phyloP scores from a whole-genome alignment of 2,113 vertebrate species.

The Daubentonia madagascariensis region DNA sequence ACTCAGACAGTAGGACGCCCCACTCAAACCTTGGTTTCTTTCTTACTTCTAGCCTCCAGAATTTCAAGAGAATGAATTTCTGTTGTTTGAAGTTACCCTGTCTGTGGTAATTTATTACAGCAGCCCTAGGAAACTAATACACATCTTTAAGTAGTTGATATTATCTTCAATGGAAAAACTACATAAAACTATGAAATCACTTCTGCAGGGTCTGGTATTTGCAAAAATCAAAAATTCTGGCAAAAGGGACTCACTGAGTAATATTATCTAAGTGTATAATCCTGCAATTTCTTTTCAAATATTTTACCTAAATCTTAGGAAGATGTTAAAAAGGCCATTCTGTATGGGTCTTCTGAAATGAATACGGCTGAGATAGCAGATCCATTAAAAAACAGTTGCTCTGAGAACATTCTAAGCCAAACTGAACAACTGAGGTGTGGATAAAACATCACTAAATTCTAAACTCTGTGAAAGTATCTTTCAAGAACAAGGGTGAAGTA shows the following conservation, averaged over 20 bases:
- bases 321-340: not conserved
- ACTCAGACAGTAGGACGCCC: fast-evolving
- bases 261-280: not conserved
- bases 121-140: not conserved
- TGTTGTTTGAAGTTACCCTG: not conserved
- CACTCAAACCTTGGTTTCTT: too few species aligned
- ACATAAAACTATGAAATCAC: not conserved
- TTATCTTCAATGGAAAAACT: not conserved
- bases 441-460: not conserved
- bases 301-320: not conserved
- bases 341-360: not conserved
- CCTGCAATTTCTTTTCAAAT: not conserved
- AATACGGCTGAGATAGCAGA: not conserved
- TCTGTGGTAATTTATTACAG: not conserved
- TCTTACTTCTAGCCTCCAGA: not conserved
- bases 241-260: not conserved
- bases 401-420: not conserved
- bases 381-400: not conserved
- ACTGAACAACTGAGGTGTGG: not conserved
- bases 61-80: not conserved
- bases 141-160: not conserved
- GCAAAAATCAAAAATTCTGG: not conserved
- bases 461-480: not conserved
- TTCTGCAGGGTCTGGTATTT: not conserved
- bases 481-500: not conserved